A percentile compares a stretch with the other conserved stretches of the same genome.
These are phyloP conservation scores for Diloba caeruleocephala DNA, from an alignment of 2,888 invertebrate genomes.

Conservation along the genomic window DNA sequence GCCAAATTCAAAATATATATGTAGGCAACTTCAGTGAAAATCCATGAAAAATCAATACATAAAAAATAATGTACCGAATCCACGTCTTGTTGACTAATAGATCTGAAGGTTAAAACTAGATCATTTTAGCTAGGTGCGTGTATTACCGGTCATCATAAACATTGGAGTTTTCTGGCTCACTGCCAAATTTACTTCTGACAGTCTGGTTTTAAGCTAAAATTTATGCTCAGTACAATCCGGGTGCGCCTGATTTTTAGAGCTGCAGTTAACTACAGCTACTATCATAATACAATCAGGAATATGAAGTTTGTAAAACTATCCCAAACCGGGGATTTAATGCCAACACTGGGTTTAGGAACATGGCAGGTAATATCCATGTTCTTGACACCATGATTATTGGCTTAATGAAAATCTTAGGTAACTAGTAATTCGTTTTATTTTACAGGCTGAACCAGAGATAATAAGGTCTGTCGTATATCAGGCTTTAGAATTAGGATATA, in stretches of 20 bases:
- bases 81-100: background rate
- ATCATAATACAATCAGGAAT: slow-evolving; percentile 65
- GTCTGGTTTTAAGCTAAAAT: slow-evolving; percentile 62
- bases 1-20: too few relatives aligned
- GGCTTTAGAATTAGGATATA: slow-evolving; percentile 92
- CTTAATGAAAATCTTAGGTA: slow-evolving; percentile 16
- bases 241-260: slow-evolving; percentile 56
- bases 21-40: slow-evolving; percentile 16
- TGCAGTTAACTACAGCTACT: slow-evolving; percentile 41
- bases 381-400: background rate
- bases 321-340: slow-evolving; percentile 89
- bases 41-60: slow-evolving; percentile 17
- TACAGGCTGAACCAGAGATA: slow-evolving; percentile 90
- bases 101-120: background rate
- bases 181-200: slow-evolving; percentile 72
- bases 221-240: slow-evolving; percentile 61
- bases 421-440: slow-evolving; percentile 17
- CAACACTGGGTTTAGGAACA: slow-evolving; percentile 92
- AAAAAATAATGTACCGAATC: too few relatives aligned
- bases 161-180: slow-evolving; percentile 63
- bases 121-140: slow-evolving; percentile 1
- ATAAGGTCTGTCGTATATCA: slow-evolving; percentile 90
- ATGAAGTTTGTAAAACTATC: slow-evolving; percentile 84
- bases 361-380: slow-evolving; percentile 89
- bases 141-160: background rate